These are phyloP conservation scores for Julus scanicus DNA, from an alignment of 2,888 invertebrate species.

Conservation along the genomic window DNA sequence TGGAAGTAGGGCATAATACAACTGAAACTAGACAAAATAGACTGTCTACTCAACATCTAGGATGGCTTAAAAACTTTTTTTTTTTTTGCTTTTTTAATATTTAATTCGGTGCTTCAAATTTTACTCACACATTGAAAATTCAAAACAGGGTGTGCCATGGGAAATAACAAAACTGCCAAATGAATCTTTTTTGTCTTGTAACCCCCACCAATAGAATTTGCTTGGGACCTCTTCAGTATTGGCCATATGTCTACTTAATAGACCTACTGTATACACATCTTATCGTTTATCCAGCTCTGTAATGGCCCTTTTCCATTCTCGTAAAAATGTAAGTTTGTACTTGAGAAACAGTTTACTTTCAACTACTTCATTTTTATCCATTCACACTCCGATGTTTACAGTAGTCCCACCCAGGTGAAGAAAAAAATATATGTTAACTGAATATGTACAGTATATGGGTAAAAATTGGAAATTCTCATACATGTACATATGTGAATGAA, in stretches of 20 bases:
- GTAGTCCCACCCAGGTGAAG: no score
- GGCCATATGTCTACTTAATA: background rate
- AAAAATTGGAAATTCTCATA: no score
- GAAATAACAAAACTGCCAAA: background rate
- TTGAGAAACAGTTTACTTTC: background rate
- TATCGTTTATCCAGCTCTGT: background rate
- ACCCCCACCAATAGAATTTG: background rate
- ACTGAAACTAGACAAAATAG: background rate
- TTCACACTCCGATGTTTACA: no score
- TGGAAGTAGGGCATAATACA: conserved; percentile 1
- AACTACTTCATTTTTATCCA: background rate
- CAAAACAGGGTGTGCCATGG: background rate
- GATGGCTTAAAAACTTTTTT: background rate
- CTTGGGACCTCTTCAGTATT: background rate
- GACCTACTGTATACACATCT: no score
- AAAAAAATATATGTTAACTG: no score
- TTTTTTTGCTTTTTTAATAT: conserved; percentile 10
- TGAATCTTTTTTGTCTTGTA: background rate
- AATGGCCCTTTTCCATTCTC: conserved; percentile 8
- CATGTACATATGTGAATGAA: no score
- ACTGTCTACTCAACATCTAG: background rate
- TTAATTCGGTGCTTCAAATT: conserved; percentile 22
- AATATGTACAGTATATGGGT: no score
- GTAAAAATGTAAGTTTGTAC: background rate
- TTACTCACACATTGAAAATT: background rate